Percentiles rank a stretch among this genome's conserved stretches.
Evolutionary conservation across 2,888 invertebrate genomes (phyloP).

Genomic region (Oxytorus armatus): DNA sequence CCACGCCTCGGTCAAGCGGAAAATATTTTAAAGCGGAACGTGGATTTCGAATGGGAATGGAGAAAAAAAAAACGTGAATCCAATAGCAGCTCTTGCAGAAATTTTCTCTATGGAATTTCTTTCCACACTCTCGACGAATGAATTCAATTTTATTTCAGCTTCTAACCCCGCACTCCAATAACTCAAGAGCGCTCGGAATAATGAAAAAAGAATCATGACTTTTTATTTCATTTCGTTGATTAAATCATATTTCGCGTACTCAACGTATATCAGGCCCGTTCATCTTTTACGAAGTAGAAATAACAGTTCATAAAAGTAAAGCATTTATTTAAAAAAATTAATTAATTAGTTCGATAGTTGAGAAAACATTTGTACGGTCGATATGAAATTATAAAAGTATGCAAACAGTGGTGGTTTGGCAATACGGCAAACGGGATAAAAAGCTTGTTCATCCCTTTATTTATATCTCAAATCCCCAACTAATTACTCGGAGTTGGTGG

Average conservation of each 20-base stretch:
- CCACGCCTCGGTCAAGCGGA: not conserved
- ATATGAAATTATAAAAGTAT: too few relatives aligned
- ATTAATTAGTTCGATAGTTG: not conserved
- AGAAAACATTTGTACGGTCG: too few relatives aligned
- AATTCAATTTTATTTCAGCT: constrained; percentile 24
- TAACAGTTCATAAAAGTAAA: not conserved
- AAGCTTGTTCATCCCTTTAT: too few relatives aligned
- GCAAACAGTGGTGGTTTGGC: too few relatives aligned
- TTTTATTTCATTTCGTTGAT: constrained; percentile 14
- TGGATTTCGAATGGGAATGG: not conserved
- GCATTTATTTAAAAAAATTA: not conserved
- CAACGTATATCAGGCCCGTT: too few relatives aligned
- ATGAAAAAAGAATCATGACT: constrained; percentile 26
- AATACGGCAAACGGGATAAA: too few relatives aligned
- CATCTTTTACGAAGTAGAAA: too few relatives aligned
- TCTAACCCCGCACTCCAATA: not conserved
- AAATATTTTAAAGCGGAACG: constrained; percentile 33
- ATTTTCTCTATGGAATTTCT: constrained; percentile 1
- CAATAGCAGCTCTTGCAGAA: not conserved
- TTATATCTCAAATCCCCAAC: too few relatives aligned
- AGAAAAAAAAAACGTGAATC: not conserved
- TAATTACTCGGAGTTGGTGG: too few relatives aligned
- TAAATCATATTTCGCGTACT: not conserved
- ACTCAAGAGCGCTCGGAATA: constrained; percentile 25
- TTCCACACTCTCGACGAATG: not conserved